Conservation (phyloP, 1,140 invertebrate species). For the Arctopsyche grandis region DNA sequence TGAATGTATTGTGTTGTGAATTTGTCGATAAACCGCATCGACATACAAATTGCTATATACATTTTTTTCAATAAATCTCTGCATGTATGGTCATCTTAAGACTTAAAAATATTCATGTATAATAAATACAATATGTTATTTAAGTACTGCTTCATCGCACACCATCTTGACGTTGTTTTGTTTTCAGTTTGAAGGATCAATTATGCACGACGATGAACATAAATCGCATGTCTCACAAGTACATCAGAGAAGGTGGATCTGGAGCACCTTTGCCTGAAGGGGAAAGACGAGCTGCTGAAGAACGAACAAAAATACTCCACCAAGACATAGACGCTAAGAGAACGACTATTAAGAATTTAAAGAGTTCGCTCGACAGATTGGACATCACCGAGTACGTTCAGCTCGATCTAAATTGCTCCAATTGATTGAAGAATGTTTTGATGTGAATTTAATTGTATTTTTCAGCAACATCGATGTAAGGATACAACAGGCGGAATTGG, state of each 20-base stretch:
- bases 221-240: slow-evolving; percentile 55
- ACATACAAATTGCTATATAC: no score
- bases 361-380: slow-evolving; percentile 76
- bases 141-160: no score
- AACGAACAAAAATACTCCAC: slow-evolving; percentile 72
- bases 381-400: slow-evolving; percentile 81
- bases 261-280: slow-evolving; percentile 64
- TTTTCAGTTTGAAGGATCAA: slow-evolving; percentile 71
- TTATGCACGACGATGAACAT: slow-evolving; percentile 69
- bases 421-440: slow-evolving; percentile 4
- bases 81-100: no score
- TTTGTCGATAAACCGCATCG: no score
- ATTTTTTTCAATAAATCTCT: no score
- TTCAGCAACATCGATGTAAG: slow-evolving; percentile 88
- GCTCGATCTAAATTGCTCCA: background rate
- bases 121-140: no score
- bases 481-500: slow-evolving; percentile 89
- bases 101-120: no score
- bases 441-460: slow-evolving; percentile 35
- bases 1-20: no score
- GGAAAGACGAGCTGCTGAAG: slow-evolving; percentile 75
- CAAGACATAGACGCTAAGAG: slow-evolving; percentile 78
- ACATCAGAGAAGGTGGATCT: slow-evolving; percentile 57
- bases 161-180: background rate
- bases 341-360: slow-evolving; percentile 78